These are phyloP conservation scores for Merodon equestris DNA, from an alignment of 2,888 invertebrate species.

Conservation along the genomic window DNA sequence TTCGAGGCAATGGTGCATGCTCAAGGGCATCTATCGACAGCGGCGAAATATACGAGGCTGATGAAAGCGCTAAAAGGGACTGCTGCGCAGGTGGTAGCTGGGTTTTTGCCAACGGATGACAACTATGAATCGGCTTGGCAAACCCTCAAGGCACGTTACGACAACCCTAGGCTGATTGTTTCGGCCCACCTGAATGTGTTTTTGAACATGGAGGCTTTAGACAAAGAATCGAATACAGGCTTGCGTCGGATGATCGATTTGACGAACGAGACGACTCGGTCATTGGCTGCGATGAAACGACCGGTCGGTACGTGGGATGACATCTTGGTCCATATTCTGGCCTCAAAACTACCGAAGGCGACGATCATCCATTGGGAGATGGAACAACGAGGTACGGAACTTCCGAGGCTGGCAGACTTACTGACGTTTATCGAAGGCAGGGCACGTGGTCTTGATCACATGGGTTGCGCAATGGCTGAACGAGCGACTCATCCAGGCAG, in stretches of 20 bases:
- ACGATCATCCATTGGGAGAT: constrained; percentile 41
- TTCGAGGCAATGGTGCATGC: too few species aligned
- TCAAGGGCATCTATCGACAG: too few species aligned
- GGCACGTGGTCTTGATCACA: constrained; percentile 28
- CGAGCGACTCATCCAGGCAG: background rate
- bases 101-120: constrained; percentile 17
- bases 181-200: constrained; percentile 26
- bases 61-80: constrained; percentile 34
- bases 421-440: constrained; percentile 36
- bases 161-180: constrained; percentile 28
- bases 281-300: constrained; percentile 19
- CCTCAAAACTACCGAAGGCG: constrained; percentile 20
- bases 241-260: constrained; percentile 20
- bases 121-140: constrained; percentile 36
- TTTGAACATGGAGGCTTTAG: constrained; percentile 18
- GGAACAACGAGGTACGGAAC: constrained; percentile 22
- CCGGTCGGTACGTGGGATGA: constrained; percentile 28
- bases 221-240: constrained; percentile 34
- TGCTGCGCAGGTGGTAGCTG: constrained; percentile 4
- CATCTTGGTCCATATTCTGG: constrained; percentile 9
- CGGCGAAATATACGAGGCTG: too few species aligned
- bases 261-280: constrained; percentile 20
- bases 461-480: constrained; percentile 14
- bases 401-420: constrained; percentile 10
- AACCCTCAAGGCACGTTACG: constrained; percentile 20